Conservation (phyloP, 2,113 vertebrate genomes). For the Passer domesticus region DNA sequence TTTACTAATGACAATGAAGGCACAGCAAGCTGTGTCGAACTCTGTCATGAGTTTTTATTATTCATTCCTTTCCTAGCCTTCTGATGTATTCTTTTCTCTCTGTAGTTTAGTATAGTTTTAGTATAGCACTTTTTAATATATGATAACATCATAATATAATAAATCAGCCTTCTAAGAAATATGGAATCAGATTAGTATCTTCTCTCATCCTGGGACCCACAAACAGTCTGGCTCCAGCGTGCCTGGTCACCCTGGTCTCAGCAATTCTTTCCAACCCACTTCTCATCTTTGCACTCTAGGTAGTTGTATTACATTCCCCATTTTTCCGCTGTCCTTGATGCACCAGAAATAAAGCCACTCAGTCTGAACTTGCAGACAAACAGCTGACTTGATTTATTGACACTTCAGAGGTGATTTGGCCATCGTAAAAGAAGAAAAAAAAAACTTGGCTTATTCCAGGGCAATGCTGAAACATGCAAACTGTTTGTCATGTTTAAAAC, state of each 20-base stretch:
- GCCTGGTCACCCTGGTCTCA: fast-evolving
- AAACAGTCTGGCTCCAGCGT: no score
- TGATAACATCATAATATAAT: no score
- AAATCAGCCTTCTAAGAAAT: no score
- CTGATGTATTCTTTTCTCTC: no score
- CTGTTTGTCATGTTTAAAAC: background rate
- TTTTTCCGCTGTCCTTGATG: background rate
- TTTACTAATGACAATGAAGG: no score
- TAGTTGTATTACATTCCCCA: background rate
- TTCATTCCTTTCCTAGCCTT: no score
- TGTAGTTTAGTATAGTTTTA: no score
- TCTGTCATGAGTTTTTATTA: no score
- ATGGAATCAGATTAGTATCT: no score
- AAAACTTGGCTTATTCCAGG: background rate
- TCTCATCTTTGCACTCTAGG: background rate
- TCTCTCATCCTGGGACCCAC: no score
- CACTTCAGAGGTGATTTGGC: background rate
- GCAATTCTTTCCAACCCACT: background rate
- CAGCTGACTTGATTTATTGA: background rate
- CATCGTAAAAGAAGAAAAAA: fast-evolving
- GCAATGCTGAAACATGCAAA: background rate
- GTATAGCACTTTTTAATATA: no score
- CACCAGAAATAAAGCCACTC: background rate
- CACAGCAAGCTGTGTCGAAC: no score
- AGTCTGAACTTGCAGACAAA: background rate